These are phyloP conservation scores for Subanguina moxae DNA, from an alignment of 1,140 invertebrate species.

Conservation along the genomic window DNA sequence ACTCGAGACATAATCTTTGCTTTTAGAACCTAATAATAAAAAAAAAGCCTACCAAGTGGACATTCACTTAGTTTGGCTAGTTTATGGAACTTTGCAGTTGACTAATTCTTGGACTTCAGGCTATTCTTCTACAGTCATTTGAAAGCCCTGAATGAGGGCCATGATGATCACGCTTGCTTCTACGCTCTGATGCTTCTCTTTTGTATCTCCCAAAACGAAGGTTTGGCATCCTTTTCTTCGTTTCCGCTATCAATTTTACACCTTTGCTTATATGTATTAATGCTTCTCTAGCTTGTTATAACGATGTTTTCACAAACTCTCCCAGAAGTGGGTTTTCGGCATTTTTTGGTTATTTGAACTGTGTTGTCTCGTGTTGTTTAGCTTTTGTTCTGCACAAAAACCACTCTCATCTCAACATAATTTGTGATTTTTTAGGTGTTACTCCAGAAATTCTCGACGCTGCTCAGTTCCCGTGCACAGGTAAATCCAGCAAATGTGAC, in stretches of 20 bases:
- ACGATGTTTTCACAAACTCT: too few relatives aligned
- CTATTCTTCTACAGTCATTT: slow-evolving; percentile 63
- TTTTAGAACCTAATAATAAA: too few relatives aligned
- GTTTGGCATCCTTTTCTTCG: slow-evolving; percentile 62
- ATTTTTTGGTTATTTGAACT: slow-evolving; percentile 4
- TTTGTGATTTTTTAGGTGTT: slow-evolving; percentile 33
- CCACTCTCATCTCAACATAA: not conserved
- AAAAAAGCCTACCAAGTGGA: too few relatives aligned
- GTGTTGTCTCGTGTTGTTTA: not conserved
- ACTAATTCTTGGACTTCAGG: slow-evolving; percentile 62
- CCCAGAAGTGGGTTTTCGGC: not conserved
- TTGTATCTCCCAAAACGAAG: slow-evolving; percentile 85
- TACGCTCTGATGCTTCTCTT: slow-evolving; percentile 87
- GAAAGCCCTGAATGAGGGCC: slow-evolving; percentile 69
- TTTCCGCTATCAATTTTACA: not conserved
- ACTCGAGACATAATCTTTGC: too few relatives aligned
- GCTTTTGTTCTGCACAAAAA: too few relatives aligned
- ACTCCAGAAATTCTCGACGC: slow-evolving; percentile 39
- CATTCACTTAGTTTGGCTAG: too few relatives aligned
- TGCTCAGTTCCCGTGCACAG: slow-evolving; percentile 41
- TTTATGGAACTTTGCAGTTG: slow-evolving; percentile 54
- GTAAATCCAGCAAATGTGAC: slow-evolving; percentile 46
- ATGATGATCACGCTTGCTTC: slow-evolving; percentile 88
- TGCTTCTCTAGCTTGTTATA: too few relatives aligned
- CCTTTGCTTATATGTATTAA: too few relatives aligned